Evolutionary conservation across 1,140 invertebrate species (phyloP), one percentile per base, ranked within the genome.

Genomic region (Solenopsis invicta): DNA sequence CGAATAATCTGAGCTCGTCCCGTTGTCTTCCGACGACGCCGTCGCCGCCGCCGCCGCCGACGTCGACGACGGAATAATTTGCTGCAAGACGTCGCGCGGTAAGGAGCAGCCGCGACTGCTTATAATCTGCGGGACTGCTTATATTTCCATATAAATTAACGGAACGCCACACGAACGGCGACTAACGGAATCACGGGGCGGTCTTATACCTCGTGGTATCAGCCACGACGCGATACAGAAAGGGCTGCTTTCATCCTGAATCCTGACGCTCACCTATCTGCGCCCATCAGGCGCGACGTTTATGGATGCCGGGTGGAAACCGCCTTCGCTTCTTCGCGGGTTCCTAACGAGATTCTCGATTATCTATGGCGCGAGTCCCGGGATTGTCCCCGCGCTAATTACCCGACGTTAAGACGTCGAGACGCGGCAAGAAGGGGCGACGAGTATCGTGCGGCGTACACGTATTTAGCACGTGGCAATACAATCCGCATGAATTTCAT

Each of bases 141-240:
- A 81, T 85, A 89, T 89, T 89, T 88, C 87, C 86, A 89, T 89
- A 89, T 52, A 89, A 88, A 89, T 89, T 89, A 89, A 81, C 45
- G 54, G 34, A 24, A 82, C 77, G 45, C 59, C 66, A 76, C 45
- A 29, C 75, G 41, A 21, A 29, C 37, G 75, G 2, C 18, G 59
- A 48, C 50, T 64, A 75, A 87, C 75, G 54, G 75, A 87, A 88
- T 87, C 81, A 54, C 41, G 45, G 48, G 84, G 16, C 64, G 52
- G 52, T 54, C 69, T 77, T 86, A 71, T 59, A 52, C n/a, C 29
- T 41, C 50, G 34, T 24, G 34, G 9, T 86, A 69, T 77, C 21
- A 54, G 37, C 45, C 13, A 21, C 67, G 34, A 41, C 34, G 54
- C 24, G 52, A 87, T 66, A 86, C 62, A 62, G 84, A 85, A 50